Conservation (phyloP, 1,140 invertebrate genomes). For the Drosophila nannoptera region DNA sequence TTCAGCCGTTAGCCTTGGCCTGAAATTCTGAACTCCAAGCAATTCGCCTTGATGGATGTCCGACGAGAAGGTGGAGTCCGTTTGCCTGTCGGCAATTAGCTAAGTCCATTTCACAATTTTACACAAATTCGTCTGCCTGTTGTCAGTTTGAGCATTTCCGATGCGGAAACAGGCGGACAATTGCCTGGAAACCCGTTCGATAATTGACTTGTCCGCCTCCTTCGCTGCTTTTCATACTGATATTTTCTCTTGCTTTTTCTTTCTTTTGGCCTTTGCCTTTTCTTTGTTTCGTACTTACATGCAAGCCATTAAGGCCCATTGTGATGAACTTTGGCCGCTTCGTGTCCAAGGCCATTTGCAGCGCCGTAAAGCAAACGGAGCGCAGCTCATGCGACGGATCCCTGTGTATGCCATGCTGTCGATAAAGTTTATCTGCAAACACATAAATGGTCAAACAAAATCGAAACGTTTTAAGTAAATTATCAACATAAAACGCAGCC, state of each 20-base stretch:
- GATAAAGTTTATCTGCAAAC: conserved; percentile 87
- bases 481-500: conserved; percentile 31
- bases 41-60: conserved; percentile 7
- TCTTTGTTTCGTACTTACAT: conserved; percentile 82
- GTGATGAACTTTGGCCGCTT: conserved; percentile 90
- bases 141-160: conserved; percentile 31
- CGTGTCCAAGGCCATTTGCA: conserved; percentile 92
- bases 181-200: conserved; percentile 20
- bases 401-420: conserved; percentile 87
- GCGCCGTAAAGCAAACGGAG: conserved; percentile 88
- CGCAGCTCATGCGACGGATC: conserved; percentile 91
- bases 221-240: background rate
- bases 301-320: conserved; percentile 90
- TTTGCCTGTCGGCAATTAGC: conserved; percentile 24
- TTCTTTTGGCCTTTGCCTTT: background rate
- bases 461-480: conserved; percentile 11
- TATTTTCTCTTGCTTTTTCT: background rate
- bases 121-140: conserved; percentile 11
- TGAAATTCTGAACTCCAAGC: conserved; percentile 3
- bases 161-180: conserved; percentile 27
- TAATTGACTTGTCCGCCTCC: conserved; percentile 34
- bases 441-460: conserved; percentile 22
- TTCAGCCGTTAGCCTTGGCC: conserved; percentile 11
- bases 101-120: conserved; percentile 32
- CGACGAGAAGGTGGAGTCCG: background rate